Evolutionary conservation across 2,888 invertebrate genomes (phyloP).

Genomic region (Drosophila algonquin): DNA sequence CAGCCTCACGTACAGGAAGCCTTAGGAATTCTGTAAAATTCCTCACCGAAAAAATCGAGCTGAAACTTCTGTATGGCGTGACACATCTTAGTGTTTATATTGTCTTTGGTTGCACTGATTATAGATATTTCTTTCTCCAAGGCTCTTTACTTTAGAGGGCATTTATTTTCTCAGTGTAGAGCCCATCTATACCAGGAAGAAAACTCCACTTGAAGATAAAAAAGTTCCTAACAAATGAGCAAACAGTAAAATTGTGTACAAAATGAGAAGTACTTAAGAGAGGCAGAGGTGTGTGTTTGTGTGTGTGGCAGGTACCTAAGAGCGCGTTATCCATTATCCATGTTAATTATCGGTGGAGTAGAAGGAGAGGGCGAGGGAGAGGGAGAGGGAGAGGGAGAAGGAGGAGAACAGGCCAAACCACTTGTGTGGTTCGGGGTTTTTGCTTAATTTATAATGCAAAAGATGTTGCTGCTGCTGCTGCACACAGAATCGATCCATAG

Average conservation of each 20-base stretch:
- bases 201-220: slow-evolving; percentile 22
- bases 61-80: too few species aligned
- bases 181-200: not conserved
- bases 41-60: too few species aligned
- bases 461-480: slow-evolving; percentile 3
- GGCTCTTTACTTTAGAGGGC: not conserved
- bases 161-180: not conserved
- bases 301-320: slow-evolving; percentile 55
- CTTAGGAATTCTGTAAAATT: too few species aligned
- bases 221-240: slow-evolving; percentile 36
- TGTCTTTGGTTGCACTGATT: too few species aligned
- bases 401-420: slow-evolving; percentile 63
- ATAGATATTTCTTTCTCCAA: not conserved
- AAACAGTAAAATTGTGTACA: slow-evolving; percentile 38
- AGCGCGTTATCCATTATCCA: slow-evolving; percentile 31
- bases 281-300: slow-evolving; percentile 35
- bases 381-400: too few species aligned
- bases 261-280: slow-evolving; percentile 55
- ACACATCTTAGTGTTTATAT: too few species aligned
- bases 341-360: slow-evolving; percentile 37
- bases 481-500: slow-evolving; percentile 15
- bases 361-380: too few species aligned
- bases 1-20: too few species aligned
- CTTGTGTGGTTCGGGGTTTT: slow-evolving; percentile 40
- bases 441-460: slow-evolving; percentile 47